Evolutionary conservation across 2,888 invertebrate species (phyloP).

Genomic region (Thecophora atra): DNA sequence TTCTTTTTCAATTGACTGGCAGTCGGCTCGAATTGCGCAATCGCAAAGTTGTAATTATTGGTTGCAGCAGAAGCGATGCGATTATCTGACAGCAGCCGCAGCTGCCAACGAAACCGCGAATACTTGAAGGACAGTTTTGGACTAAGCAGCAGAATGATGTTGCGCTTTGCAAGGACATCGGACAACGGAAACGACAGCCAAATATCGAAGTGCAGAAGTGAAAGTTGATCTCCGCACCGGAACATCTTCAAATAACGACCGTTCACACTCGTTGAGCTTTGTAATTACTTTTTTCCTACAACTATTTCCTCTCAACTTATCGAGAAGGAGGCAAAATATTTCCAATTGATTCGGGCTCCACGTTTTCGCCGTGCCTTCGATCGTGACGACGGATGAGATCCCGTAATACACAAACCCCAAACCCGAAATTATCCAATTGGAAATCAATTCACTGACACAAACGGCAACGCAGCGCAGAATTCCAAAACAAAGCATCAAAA

Average conservation of each 20-base stretch:
- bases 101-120: neutral
- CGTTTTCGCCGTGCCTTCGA: no score
- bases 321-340: no score
- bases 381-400: neutral
- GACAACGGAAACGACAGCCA: no score
- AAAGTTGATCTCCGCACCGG: no score
- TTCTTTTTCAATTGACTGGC: constrained; percentile 38
- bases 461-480: neutral
- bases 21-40: constrained; percentile 37
- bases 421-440: constrained; percentile 31
- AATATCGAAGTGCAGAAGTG: no score
- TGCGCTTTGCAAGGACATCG: no score
- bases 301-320: no score
- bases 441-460: constrained; percentile 28
- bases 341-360: no score
- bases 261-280: no score
- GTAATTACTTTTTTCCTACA: no score
- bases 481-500: neutral
- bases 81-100: neutral
- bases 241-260: no score
- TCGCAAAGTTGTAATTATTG: constrained; percentile 9
- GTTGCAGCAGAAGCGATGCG: neutral
- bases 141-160: neutral
- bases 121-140: constrained; percentile 8
- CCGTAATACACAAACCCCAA: neutral